phyloP scores from a whole-genome alignment of 2,113 vertebrate species.

The Xyliphius kryptos region DNA sequence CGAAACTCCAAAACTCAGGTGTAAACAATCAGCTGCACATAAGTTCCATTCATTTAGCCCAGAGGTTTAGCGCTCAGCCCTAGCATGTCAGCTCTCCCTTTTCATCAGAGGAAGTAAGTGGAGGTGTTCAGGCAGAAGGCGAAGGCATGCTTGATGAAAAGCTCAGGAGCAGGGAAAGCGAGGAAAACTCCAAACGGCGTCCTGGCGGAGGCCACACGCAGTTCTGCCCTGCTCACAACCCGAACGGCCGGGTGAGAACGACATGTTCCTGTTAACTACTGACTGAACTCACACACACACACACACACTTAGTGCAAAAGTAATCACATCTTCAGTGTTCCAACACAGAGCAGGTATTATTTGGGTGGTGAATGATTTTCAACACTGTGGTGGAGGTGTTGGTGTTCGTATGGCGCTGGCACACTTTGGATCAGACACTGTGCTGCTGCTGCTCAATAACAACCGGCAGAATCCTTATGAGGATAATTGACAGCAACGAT shows the following conservation, averaged over 20 bases:
- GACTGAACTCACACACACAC: slow-evolving; percentile 33
- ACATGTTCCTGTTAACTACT: slow-evolving; percentile 17
- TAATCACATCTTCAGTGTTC: no score
- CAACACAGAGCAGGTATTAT: no score
- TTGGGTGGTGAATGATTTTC: no score
- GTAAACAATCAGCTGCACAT: slow-evolving; percentile 27
- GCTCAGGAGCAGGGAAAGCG: slow-evolving; percentile 15
- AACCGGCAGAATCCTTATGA: no score
- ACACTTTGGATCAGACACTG: no score
- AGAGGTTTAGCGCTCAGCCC: slow-evolving; percentile 46
- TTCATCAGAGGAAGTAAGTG: slow-evolving; percentile 67
- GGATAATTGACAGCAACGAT: no score
- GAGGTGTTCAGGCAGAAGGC: slow-evolving; percentile 46
- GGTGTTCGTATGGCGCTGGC: no score
- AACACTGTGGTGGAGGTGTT: no score
- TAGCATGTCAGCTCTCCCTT: slow-evolving; percentile 50
- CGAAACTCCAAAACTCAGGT: slow-evolving; percentile 20
- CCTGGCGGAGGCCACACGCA: slow-evolving; percentile 12
- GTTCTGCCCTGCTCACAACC: slow-evolving; percentile 8
- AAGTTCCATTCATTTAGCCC: slow-evolving; percentile 51
- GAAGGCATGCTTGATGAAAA: slow-evolving; percentile 55
- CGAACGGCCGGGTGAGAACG: slow-evolving; percentile 31
- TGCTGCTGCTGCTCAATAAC: no score
- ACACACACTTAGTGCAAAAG: slow-evolving; percentile 38
- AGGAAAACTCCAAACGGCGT: slow-evolving; percentile 6